These are phyloP conservation scores for Spongia lamella DNA, from an alignment of 37 sponge, comb jelly and placozoan species.

Conservation along the genomic window DNA sequence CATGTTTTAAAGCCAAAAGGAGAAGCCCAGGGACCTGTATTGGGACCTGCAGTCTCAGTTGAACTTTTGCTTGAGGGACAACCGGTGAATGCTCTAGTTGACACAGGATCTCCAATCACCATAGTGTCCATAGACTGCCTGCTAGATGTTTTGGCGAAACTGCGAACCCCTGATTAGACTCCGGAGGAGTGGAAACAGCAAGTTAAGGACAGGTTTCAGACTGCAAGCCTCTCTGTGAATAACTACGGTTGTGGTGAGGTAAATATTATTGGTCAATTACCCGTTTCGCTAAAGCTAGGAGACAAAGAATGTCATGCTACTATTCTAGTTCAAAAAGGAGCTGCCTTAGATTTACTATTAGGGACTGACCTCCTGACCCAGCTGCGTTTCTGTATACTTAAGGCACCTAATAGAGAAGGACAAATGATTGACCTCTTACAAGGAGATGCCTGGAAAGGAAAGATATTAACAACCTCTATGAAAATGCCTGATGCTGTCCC, in stretches of 20 bases:
- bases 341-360: conserved; percentile 29
- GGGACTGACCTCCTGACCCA: conserved; percentile 50
- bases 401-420: no score
- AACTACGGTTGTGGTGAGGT: conserved; percentile 44
- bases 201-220: conserved; percentile 1
- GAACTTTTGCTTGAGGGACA: conserved; percentile 33
- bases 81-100: conserved; percentile 33
- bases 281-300: not conserved
- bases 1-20: not conserved
- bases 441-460: no score
- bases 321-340: conserved; percentile 40
- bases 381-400: conserved; percentile 21
- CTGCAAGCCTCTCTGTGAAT: conserved; percentile 6
- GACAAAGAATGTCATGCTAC: not conserved
- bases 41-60: conserved; percentile 32
- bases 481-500: no score
- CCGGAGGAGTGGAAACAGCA: conserved; percentile 9
- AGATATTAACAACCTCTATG: no score
- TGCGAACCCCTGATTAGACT: not conserved
- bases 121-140: conserved; percentile 34
- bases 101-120: conserved; percentile 59
- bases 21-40: not conserved
- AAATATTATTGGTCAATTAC: conserved; percentile 21
- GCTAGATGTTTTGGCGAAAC: not conserved
- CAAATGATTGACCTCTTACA: no score